Percentiles rank a stretch among this genome's conserved stretches.
Evolutionary conservation across 2,888 invertebrate species (phyloP).

Genomic region (Limulus polyphemus): DNA sequence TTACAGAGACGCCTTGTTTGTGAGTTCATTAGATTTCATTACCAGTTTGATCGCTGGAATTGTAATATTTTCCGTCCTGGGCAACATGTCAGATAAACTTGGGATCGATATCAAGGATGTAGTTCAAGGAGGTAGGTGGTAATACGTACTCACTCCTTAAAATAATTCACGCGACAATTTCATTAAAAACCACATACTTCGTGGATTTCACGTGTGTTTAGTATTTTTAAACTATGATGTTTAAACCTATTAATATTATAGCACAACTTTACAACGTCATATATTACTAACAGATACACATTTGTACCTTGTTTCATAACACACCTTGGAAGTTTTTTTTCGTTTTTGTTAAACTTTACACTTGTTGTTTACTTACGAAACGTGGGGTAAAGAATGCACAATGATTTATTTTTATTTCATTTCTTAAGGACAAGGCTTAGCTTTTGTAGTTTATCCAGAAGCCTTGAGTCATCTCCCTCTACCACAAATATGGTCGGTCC

Average conservation of each 20-base stretch:
- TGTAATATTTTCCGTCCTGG: constrained; percentile 63
- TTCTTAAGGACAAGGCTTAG: constrained; percentile 51
- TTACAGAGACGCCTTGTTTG: constrained; percentile 53
- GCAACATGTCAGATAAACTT: constrained; percentile 44
- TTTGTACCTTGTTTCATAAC: background rate
- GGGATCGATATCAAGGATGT: constrained; percentile 34
- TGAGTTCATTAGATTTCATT: constrained; percentile 53
- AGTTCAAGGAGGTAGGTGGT: constrained; percentile 21
- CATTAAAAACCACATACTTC: no score
- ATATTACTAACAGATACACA: background rate
- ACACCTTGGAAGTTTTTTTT: background rate
- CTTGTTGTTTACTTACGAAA: no score
- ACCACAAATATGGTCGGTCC: constrained; percentile 41
- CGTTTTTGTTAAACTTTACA: no score
- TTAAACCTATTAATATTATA: constrained; percentile 27
- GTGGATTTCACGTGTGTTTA: no score
- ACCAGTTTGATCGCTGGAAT: constrained; percentile 67
- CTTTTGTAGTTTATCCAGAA: constrained; percentile 64
- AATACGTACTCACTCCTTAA: no score
- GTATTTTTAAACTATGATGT: no score
- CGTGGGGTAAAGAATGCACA: no score
- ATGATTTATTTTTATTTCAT: constrained; percentile 1
- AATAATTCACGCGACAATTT: no score
- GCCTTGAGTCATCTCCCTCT: constrained; percentile 57
- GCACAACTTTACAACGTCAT: background rate